Evolutionary conservation across 2,113 vertebrate genomes (phyloP).

Genomic region (Tichodroma muraria): DNA sequence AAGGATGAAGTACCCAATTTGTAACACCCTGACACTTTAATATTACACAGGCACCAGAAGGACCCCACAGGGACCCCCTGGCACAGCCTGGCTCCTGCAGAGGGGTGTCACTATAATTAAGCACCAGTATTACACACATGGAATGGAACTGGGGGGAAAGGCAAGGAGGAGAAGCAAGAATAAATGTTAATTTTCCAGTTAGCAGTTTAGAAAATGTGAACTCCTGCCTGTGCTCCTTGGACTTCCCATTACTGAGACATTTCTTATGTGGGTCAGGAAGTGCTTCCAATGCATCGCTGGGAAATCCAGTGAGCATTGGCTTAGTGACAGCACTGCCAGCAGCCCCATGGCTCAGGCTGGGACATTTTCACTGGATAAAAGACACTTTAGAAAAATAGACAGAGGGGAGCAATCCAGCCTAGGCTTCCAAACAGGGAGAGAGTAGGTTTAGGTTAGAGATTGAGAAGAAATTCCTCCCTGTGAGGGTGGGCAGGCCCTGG

Average conservation of each 20-base stretch:
- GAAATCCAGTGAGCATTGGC: not conserved
- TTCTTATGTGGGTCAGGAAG: not conserved
- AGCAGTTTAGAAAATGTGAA: conserved; percentile 38
- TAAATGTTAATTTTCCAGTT: conserved; percentile 50
- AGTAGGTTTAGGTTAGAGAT: not conserved
- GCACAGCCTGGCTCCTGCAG: conserved; percentile 68
- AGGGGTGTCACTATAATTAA: conserved; percentile 68
- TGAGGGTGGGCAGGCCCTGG: not conserved
- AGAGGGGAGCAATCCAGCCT: not conserved
- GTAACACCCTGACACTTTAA: conserved; percentile 76
- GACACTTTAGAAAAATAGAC: not conserved
- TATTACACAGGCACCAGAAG: conserved; percentile 69
- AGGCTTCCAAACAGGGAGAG: not conserved
- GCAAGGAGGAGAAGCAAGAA: conserved; percentile 39
- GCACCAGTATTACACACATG: conserved; percentile 41
- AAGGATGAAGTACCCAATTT: conserved; percentile 77
- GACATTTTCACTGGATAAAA: not conserved
- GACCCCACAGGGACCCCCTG: conserved; percentile 67
- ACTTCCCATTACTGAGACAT: not conserved
- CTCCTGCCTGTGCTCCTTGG: not conserved
- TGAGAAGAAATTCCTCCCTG: not conserved
- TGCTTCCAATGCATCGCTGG: not conserved
- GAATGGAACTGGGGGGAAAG: conserved; percentile 1
- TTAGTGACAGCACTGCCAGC: not conserved
- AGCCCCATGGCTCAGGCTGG: not conserved